These are phyloP conservation scores for Drosophila grimshawi DNA, from an alignment of 1,140 invertebrate species.

Conservation along the genomic window DNA sequence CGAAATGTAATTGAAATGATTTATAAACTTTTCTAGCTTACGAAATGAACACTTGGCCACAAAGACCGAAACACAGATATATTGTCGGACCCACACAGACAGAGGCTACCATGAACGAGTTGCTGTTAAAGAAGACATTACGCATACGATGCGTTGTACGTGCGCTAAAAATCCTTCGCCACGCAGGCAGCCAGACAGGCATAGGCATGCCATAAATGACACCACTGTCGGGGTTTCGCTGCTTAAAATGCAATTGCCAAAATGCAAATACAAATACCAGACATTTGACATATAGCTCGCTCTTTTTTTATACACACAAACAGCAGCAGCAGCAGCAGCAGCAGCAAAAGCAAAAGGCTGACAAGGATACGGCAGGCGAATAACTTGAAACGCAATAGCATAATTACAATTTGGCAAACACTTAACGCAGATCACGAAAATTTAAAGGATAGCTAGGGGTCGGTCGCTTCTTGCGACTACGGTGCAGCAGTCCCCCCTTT, in stretches of 20 bases:
- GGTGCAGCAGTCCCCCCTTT: conserved; percentile 36
- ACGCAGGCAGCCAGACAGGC: not conserved
- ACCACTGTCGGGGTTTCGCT: conserved; percentile 31
- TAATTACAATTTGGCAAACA: conserved; percentile 82
- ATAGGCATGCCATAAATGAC: conserved; percentile 15
- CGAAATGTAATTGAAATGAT: conserved; percentile 82
- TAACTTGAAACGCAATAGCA: conserved; percentile 76
- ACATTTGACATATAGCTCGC: conserved; percentile 45
- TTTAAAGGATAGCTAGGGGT: conserved; percentile 36
- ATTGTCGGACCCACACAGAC: conserved; percentile 13
- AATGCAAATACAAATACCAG: conserved; percentile 61
- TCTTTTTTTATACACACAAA: conserved; percentile 26
- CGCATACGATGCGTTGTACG: conserved; percentile 52
- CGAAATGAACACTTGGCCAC: conserved; percentile 44
- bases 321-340: too few relatives aligned
- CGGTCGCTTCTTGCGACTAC: conserved; percentile 30
- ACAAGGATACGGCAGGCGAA: conserved; percentile 47
- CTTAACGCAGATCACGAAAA: conserved; percentile 67
- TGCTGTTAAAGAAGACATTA: conserved; percentile 46
- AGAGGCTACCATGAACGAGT: conserved; percentile 18
- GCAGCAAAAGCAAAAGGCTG: not conserved
- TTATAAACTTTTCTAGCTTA: conserved; percentile 73
- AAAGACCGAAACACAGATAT: conserved; percentile 21
- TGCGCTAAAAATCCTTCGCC: conserved; percentile 26
- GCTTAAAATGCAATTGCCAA: conserved; percentile 80